Evolutionary conservation across 1,140 invertebrate species (phyloP), one percentile per base, ranked within the genome.

Genomic region (Asbolus verrucosus): DNA sequence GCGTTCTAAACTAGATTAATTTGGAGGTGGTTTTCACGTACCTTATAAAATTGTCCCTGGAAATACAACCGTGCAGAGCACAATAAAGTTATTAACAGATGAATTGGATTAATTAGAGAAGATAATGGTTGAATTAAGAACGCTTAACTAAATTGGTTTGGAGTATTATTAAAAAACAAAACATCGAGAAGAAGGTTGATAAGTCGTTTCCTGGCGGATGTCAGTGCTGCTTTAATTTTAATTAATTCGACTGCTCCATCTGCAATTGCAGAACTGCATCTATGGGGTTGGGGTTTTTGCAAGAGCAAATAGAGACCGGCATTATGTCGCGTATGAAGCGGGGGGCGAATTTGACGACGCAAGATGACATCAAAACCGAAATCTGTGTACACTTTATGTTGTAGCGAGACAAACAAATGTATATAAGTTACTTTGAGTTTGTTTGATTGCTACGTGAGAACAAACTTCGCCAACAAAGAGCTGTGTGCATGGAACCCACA

Each of bases 361-460:
- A n/a, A 36, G 11, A 36, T 36, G 33, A 36, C 33, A 36, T 36
- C 33, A 36, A 36, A 36, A 36, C 43, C 43, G 43, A 54, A 54
- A 54, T 54, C 46, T 54, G 46, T 54, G 46, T 31, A 54, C 41
- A 46, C 21, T 54, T 54, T 54, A 24, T 54, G 19, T 31, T 54
- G 46, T 54, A 54, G 46, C 46, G 19, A 8, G 46, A 54, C 19
- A 54, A 24, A 54, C 19, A 54, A 24, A 54, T 27, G 21, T 54
- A 27, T 30, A 30, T 54, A 54, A 54, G 46, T 54, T 54, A 54
- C 46, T 54, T 24, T 19, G 46, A 54, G 46, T 54, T 54, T 54
- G 46, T 54, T 54, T 54, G 46, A 54, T 54, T 54, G 46, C 46
- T 54, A 54, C 46, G 46, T 54, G 46, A 54, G 46, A 54, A 54